Evolutionary conservation across 2,888 invertebrate genomes (phyloP).

Genomic region (Thera britannica): DNA sequence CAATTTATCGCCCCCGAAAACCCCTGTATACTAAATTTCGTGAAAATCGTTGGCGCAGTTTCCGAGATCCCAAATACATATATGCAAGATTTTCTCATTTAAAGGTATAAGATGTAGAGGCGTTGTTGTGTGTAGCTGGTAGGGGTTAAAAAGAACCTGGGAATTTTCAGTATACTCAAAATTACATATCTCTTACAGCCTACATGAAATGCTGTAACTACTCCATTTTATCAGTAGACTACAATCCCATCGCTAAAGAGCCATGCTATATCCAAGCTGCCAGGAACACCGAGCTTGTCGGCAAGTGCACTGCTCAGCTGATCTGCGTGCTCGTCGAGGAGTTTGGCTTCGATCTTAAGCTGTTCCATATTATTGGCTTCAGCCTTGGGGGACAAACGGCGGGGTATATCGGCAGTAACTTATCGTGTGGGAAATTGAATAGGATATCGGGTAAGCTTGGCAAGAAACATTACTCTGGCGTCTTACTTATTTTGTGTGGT

Average conservation of each 20-base stretch:
- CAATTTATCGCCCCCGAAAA: too few species aligned
- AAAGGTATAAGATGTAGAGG: too few species aligned
- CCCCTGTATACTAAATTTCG: too few species aligned
- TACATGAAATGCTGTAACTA: conserved; percentile 82
- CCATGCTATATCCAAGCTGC: conserved; percentile 87
- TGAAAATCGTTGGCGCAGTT: too few species aligned
- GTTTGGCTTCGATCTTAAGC: conserved; percentile 66
- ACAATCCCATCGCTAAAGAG: conserved; percentile 81
- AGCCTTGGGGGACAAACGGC: conserved; percentile 87
- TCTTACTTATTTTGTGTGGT: too few species aligned
- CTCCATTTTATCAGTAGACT: conserved; percentile 87
- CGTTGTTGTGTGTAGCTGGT: neutral
- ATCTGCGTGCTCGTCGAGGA: conserved; percentile 79
- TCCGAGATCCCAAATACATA: too few species aligned
- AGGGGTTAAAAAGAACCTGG: too few species aligned
- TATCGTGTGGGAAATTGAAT: conserved; percentile 71
- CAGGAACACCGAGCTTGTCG: conserved; percentile 83
- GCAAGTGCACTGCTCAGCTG: conserved; percentile 85
- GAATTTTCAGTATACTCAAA: neutral
- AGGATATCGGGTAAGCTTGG: conserved; percentile 81
- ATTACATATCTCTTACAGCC: conserved; percentile 60
- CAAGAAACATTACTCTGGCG: neutral
- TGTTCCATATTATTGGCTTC: conserved; percentile 86
- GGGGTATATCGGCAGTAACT: conserved; percentile 78
- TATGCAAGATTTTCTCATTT: too few species aligned